Evolutionary conservation across 2,888 invertebrate genomes (phyloP).

Genomic region (Dorcus hopei): DNA sequence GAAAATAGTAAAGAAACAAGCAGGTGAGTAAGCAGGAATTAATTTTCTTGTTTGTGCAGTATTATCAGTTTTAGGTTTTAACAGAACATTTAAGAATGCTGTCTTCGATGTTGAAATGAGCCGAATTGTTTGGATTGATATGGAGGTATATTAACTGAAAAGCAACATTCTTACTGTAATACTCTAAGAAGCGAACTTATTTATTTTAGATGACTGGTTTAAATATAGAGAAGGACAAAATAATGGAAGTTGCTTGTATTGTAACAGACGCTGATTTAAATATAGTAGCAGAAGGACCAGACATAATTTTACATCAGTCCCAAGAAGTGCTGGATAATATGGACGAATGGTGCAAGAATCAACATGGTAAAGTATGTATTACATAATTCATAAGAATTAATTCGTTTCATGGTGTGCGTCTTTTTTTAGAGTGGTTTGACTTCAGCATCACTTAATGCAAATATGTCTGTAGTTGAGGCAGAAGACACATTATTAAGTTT

Average conservation of each 20-base stretch:
- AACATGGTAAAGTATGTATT: slow-evolving; percentile 70
- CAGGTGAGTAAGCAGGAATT: too few relatives aligned
- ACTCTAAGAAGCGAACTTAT: neutral
- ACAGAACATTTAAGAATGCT: too few relatives aligned
- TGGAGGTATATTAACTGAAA: slow-evolving; percentile 54
- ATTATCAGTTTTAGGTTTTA: too few relatives aligned
- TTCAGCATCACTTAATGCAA: slow-evolving; percentile 68
- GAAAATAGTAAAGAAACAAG: neutral
- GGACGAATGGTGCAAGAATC: slow-evolving; percentile 79
- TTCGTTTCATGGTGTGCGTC: neutral
- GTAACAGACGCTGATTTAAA: slow-evolving; percentile 81
- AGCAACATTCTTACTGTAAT: too few relatives aligned
- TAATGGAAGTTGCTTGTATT: slow-evolving; percentile 87
- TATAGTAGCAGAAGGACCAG: slow-evolving; percentile 70
- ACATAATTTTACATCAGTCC: slow-evolving; percentile 75
- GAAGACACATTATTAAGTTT: slow-evolving; percentile 72
- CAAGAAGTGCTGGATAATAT: slow-evolving; percentile 69
- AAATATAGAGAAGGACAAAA: slow-evolving; percentile 69
- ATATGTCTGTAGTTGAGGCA: slow-evolving; percentile 61
- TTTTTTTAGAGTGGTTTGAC: slow-evolving; percentile 71
- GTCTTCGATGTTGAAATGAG: slow-evolving; percentile 38
- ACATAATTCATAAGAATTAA: neutral
- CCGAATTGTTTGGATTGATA: slow-evolving; percentile 70
- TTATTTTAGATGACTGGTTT: slow-evolving; percentile 81
- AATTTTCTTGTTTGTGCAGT: too few relatives aligned